phyloP scores from a whole-genome alignment of 2,888 invertebrate genomes.

The Cheilosia soror region DNA sequence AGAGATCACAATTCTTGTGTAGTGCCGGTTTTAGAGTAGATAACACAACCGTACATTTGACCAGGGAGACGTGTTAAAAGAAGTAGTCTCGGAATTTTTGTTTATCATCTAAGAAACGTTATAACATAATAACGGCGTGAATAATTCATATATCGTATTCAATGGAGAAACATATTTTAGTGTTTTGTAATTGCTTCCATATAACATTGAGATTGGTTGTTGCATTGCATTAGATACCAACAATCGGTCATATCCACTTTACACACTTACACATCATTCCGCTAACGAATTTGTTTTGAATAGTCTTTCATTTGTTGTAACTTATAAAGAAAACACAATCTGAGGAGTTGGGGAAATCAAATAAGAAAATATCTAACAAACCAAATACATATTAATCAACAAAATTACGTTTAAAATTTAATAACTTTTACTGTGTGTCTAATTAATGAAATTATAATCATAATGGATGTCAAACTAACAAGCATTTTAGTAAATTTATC shows the following conservation, averaged over 20 bases:
- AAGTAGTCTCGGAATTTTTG: slow-evolving; percentile 31
- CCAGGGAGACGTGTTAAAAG: slow-evolving; percentile 21
- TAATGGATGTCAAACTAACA: slow-evolving; percentile 32
- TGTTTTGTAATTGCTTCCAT: slow-evolving; percentile 30
- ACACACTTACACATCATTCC: slow-evolving; percentile 45
- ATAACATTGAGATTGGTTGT: neutral
- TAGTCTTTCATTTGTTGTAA: slow-evolving; percentile 1
- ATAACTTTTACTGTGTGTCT: slow-evolving; percentile 23
- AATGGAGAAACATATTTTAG: slow-evolving; percentile 10
- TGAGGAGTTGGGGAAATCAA: slow-evolving; percentile 63
- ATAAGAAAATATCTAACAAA: slow-evolving; percentile 22
- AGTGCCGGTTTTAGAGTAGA: slow-evolving; percentile 25
- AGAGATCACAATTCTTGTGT: slow-evolving; percentile 35
- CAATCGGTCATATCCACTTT: slow-evolving; percentile 10
- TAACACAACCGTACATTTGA: slow-evolving; percentile 36
- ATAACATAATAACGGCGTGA: neutral
- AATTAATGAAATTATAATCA: slow-evolving; percentile 30
- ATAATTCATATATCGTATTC: slow-evolving; percentile 3
- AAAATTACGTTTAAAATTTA: slow-evolving; percentile 2
- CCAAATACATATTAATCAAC: slow-evolving; percentile 24
- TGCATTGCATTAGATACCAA: neutral
- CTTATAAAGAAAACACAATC: slow-evolving; percentile 41
- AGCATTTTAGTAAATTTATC: slow-evolving; percentile 7
- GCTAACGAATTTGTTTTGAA: slow-evolving; percentile 10
- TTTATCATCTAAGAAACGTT: slow-evolving; percentile 1